Conservation (phyloP, 1,140 invertebrate species). For the Achatina immaculata region DNA sequence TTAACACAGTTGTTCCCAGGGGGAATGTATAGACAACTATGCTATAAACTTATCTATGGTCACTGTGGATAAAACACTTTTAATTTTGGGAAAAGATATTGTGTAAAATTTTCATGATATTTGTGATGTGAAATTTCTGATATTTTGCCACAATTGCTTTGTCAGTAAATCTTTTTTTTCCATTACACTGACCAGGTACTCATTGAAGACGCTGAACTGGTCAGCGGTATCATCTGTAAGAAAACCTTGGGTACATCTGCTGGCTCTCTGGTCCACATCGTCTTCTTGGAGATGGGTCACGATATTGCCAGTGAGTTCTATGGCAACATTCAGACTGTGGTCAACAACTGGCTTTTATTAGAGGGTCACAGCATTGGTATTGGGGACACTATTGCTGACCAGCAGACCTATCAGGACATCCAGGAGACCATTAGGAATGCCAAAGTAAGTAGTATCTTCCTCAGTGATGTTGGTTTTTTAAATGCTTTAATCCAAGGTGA, state of each 20-base stretch:
- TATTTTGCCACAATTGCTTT: too few relatives aligned
- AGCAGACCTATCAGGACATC: constrained; percentile 97
- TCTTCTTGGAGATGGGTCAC: constrained; percentile 96
- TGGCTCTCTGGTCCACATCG: constrained; percentile 96
- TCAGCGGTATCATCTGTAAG: constrained; percentile 95
- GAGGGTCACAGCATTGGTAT: constrained; percentile 99
- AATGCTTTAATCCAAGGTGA: too few relatives aligned
- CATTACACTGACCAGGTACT: too few relatives aligned
- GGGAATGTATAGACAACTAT: too few relatives aligned
- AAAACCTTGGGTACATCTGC: constrained; percentile 97
- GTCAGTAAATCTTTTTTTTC: too few relatives aligned
- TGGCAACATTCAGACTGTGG: constrained; percentile 98
- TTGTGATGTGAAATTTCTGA: too few relatives aligned
- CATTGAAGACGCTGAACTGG: constrained; percentile 97
- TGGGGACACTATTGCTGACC: constrained; percentile 99
- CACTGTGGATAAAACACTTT: too few relatives aligned
- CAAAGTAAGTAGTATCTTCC: constrained; percentile 75
- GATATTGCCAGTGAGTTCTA: constrained; percentile 98
- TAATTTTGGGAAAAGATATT: too few relatives aligned
- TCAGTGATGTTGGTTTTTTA: background rate
- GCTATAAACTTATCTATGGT: too few relatives aligned
- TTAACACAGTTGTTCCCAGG: too few relatives aligned
- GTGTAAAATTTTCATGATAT: too few relatives aligned
- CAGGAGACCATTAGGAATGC: constrained; percentile 98
- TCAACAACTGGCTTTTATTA: constrained; percentile 98